Evolutionary conservation across 1,140 invertebrate genomes (phyloP), one percentile per base, ranked within the genome.

Genomic region (Heliconius eleuchia): DNA sequence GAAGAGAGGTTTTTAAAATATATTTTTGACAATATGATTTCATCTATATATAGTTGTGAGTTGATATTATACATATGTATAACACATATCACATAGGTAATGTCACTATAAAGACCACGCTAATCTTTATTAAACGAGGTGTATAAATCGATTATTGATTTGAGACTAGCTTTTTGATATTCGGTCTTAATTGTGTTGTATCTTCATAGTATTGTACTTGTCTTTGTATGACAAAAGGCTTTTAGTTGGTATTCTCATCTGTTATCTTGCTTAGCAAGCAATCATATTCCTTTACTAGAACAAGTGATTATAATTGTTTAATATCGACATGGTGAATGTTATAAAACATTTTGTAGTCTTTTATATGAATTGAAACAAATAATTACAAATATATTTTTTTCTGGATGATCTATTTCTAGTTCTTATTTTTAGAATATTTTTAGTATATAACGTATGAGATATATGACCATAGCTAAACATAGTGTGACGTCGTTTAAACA

Each of bases 121-220:
- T 66, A 27, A 27, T 66, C 23, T 66, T 30, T 66, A 72, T 42
- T 37, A 39, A 72, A 72, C 13, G 46, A 73, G 27, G 19, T 37
- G 39, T 30, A 77, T 60, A 16, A 55, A 71, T 73, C 42, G 52
- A 37, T 81, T 79, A 77, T 71, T 80, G 75, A 86, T 85, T 93
- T 93, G 92, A 94, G 92, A 94, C 92, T 94, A 94, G 92, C 91
- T 92, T 86, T 92, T 94, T 92, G 85, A 89, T 81, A 85, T 82
- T 87, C 89, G 91, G 91, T 93, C 90, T 73, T 76, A 76, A 34
- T 23, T 76, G 57, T 82, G 75, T 83, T 60, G 80, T 76, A 76
- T 83, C 52, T 77, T 78, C 46, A 70, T 72, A 74, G 46, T 74
- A 57, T 73, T 73, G 46, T 73, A 57, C 66, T 74, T 80, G 16